phyloP scores from a whole-genome alignment of 2,888 invertebrate genomes.

The Carpatolechia fugitivella region DNA sequence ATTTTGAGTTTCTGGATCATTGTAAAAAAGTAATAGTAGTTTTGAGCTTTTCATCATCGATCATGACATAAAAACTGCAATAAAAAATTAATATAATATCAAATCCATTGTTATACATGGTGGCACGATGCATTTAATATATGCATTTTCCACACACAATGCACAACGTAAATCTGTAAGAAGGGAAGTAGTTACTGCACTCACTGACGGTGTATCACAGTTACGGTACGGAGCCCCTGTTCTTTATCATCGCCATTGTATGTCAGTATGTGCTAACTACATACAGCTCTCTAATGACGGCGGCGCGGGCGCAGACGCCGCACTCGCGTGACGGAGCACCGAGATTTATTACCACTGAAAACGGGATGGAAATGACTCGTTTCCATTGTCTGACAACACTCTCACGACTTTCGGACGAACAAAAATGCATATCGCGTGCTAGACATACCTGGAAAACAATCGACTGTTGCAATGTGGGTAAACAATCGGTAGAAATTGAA shows the following conservation, averaged over 20 bases:
- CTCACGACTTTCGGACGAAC: conserved; percentile 12
- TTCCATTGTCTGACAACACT: conserved; percentile 17
- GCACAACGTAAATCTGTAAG: conserved; percentile 18
- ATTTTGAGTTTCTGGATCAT: too few relatives aligned
- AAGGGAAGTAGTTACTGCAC: conserved; percentile 47
- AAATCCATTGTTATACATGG: too few relatives aligned
- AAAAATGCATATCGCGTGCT: conserved; percentile 14
- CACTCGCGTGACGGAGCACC: conserved; percentile 14
- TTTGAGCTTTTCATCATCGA: too few relatives aligned
- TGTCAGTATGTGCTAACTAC: conserved; percentile 21
- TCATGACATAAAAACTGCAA: too few relatives aligned
- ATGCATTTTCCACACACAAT: conserved; percentile 6
- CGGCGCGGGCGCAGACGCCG: background rate
- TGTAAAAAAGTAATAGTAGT: too few relatives aligned
- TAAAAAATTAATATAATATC: too few relatives aligned
- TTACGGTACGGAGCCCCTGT: conserved; percentile 45
- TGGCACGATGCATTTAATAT: background rate
- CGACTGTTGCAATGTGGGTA: conserved; percentile 2
- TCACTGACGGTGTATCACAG: conserved; percentile 36
- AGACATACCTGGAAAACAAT: conserved; percentile 3
- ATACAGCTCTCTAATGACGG: conserved; percentile 8
- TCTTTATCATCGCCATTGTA: conserved; percentile 41
- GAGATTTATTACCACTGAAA: conserved; percentile 22
- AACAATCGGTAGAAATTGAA: conserved; percentile 8
- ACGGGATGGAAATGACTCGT: conserved; percentile 20